Percentiles rank a stretch among this genome's conserved stretches.
Conservation (phyloP, 2,113 vertebrate species). For the Myxocyprinus asiaticus region DNA sequence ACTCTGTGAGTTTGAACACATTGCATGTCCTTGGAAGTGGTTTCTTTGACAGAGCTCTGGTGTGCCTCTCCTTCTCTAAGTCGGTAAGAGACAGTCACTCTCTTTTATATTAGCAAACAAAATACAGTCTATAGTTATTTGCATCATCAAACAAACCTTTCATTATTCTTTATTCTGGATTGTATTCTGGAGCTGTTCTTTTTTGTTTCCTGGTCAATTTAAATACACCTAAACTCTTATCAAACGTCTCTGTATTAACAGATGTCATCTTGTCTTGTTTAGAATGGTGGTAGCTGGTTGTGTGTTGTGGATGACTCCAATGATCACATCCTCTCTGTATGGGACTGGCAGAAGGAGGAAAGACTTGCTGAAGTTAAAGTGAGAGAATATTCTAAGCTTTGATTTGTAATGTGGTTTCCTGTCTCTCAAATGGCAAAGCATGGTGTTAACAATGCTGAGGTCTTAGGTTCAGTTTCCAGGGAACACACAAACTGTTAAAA, state of each 20-base stretch:
- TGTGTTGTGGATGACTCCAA: conserved; percentile 96
- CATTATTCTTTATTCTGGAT: too few species aligned
- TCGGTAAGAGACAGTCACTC: conserved; percentile 80
- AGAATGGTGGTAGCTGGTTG: conserved; percentile 93
- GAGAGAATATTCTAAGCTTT: neutral
- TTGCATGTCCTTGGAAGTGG: conserved; percentile 92
- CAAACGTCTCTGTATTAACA: neutral
- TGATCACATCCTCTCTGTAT: conserved; percentile 93
- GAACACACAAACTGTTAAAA: too few species aligned
- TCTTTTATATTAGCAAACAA: neutral
- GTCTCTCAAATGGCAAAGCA: too few species aligned
- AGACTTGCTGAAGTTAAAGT: conserved; percentile 94
- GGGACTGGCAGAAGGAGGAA: conserved; percentile 98
- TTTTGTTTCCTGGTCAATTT: too few species aligned
- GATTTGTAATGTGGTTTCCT: too few species aligned
- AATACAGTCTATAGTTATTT: too few species aligned
- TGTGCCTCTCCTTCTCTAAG: conserved; percentile 96
- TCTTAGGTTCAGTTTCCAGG: too few species aligned
- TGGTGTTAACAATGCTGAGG: too few species aligned
- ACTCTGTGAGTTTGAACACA: conserved; percentile 94
- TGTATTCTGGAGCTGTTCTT: too few species aligned
- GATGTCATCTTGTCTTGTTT: neutral
- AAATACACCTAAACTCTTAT: neutral
- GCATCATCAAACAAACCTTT: too few species aligned
- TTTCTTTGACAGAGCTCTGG: conserved; percentile 92